Base-by-base conservation (phyloP, 1,140 invertebrate species). In the Hyphantria cunea region DNA sequence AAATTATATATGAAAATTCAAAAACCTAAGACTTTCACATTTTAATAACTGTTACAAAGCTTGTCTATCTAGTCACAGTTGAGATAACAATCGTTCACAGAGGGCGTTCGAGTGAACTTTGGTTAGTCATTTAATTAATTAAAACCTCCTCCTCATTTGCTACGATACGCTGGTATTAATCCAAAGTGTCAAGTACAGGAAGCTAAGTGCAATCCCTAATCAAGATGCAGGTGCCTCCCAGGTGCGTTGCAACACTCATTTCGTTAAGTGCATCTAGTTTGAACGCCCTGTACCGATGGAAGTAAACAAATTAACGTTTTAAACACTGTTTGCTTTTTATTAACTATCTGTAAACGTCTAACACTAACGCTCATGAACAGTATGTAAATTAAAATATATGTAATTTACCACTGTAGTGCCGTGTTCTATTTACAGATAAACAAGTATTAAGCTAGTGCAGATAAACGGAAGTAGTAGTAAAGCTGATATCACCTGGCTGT, bases 201-300 rank as follows among this genome's bases (percentile, higher is more conserved):
- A 68, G 70, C 67, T 76, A 76, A 80, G 78, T 83, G 80, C 75
- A 72, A 77, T 82, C 68, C 79, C 70, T 78, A 81, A 87, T 85
- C 81, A 78, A 83, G 78, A 83, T 83, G 78, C 85, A 88, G 85
- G 82, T 88, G 85, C 32, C 42, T 59, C 31, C 55, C 80, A 85
- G 52, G 52, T 64, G 62, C 61, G 45, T 64, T 52, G 56, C 52
- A 25, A 66, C 68, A 45, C 70, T 69, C 67, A 71, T 69, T 71
- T 64, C 62, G 48, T 64, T 69, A 73, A 70, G 66, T 68, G 55
- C 53, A 50, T 37, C 54, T 58, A 65, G 58, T 78, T 66, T 54
- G 51, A 58, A 45, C 53, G 14, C 32, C 33, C n/a, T 51, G 55
- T 61, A 58, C 54, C 54, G 17, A 37, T 47, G 45, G 54, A 47